A percentile compares a stretch with the other conserved stretches of the same genome.
Conservation (phyloP, 2,797 vertebrate species). For the Telmatherina bonti region DNA sequence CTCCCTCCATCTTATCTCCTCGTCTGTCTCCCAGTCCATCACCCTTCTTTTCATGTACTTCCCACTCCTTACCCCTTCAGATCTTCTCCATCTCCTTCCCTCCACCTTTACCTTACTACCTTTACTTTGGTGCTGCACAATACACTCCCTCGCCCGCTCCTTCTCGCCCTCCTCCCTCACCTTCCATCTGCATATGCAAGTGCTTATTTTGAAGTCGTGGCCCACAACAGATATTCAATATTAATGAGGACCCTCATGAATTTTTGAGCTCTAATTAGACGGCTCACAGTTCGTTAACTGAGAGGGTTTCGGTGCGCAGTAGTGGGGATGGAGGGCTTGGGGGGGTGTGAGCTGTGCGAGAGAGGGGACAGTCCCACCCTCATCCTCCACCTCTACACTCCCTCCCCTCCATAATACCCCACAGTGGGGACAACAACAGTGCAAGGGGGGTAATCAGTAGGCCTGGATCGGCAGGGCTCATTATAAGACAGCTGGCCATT, state of each 20-base stretch:
- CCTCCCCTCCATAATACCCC: slow-evolving; percentile 53
- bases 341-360: slow-evolving; percentile 46
- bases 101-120: slow-evolving; percentile 66
- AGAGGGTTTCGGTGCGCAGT: slow-evolving; percentile 74
- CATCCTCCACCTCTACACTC: slow-evolving; percentile 53
- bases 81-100: slow-evolving; percentile 64
- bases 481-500: slow-evolving; percentile 83
- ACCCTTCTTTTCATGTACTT: slow-evolving; percentile 74
- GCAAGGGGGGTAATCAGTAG: slow-evolving; percentile 62
- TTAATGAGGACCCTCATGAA: slow-evolving; percentile 98
- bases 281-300: slow-evolving; percentile 93
- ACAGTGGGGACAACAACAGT: slow-evolving; percentile 36
- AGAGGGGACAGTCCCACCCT: slow-evolving; percentile 72
- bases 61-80: slow-evolving; percentile 66
- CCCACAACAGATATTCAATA: slow-evolving; percentile 97
- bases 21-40: slow-evolving; percentile 63
- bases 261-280: slow-evolving; percentile 99
- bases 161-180: slow-evolving; percentile 76
- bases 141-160: slow-evolving; percentile 37
- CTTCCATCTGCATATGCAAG: slow-evolving; percentile 94
- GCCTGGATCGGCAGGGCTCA: slow-evolving; percentile 70
- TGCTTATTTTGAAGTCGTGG: slow-evolving; percentile 93
- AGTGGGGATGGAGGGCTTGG: slow-evolving; percentile 60
- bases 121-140: slow-evolving; percentile 57
- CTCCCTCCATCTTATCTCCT: slow-evolving; percentile 84